Evolutionary conservation across 1,140 invertebrate species (phyloP), one percentile per base, ranked within the genome.

Genomic region (Bombus confusus): DNA sequence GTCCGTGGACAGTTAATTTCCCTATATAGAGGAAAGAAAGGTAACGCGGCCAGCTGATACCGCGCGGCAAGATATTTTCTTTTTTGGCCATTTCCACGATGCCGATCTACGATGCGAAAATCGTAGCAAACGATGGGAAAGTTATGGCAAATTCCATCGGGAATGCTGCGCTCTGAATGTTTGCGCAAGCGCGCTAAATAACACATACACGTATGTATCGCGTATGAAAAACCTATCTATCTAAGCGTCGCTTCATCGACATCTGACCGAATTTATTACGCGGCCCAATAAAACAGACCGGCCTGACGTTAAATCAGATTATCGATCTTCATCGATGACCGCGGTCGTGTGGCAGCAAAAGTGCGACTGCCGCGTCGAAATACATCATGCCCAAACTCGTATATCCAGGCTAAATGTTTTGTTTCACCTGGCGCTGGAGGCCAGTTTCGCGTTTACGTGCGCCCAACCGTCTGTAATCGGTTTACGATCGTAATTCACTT

Each of bases 291-390:
- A 31, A 69, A 69, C n/a, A 71, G 43, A 78, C 12, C 39, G n/a
- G n/a, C 52, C 66, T 43, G 75, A 79, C 41, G 47, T 72, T 80
- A 62, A 80, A 47, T 62, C 34, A 31, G 31, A 47, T 39, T 72
- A 85, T 85, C 72, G 83, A 85, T 72, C 52, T 74, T 80, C 41
- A 80, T 81, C 78, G 57, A 85, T 74, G 34, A 41, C 34, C n/a
- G 18, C 52, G 59, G 25, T 39, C 25, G 39, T 22, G 28, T 34
- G 57, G 34, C 41, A 82, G n/a, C 34, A 76, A 77, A 86, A 82
- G 52, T 31, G 73, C 68, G 83, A 85, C 69, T 52, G 59, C 43
- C 59, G 69, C 59, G 34, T 31, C 22, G 57, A 68, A 66, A 81
- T 57, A 34, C 31, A 74, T 74, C 28, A 74, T 22, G n/a, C 28